These are phyloP conservation scores for Lasioglossum baleicum DNA, from an alignment of 1,140 invertebrate genomes.

Conservation along the genomic window DNA sequence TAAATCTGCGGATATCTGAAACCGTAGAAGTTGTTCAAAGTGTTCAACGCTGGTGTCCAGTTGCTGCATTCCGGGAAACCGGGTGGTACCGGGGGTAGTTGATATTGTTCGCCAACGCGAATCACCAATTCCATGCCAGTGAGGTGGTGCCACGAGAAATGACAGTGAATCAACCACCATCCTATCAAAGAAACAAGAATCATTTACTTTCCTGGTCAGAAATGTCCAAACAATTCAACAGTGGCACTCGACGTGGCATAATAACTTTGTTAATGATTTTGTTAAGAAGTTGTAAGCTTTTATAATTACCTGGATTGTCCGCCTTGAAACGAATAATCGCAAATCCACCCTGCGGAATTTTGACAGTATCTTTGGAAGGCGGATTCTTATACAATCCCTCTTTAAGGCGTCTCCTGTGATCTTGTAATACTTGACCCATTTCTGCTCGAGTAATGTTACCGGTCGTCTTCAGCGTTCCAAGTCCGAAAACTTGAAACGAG, in stretches of 20 bases:
- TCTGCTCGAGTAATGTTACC: conserved; percentile 83
- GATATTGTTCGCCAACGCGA: conserved; percentile 61
- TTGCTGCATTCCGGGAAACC: conserved; percentile 70
- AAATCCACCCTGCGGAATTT: conserved; percentile 87
- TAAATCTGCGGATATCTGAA: background rate
- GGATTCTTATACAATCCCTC: conserved; percentile 66
- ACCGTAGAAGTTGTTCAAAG: conserved; percentile 20
- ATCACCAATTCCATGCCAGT: conserved; percentile 70
- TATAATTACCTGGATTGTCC: conserved; percentile 83
- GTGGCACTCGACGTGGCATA: no score
- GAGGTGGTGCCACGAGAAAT: conserved; percentile 57
- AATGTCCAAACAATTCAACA: no score
- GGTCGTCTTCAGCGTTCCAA: conserved; percentile 53
- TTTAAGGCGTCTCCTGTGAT: conserved; percentile 73
- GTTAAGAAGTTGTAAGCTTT: no score
- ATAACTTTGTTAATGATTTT: no score
- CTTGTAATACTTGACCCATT: conserved; percentile 71
- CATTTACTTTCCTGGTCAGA: no score
- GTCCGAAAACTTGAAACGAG: conserved; percentile 50
- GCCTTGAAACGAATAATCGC: conserved; percentile 86
- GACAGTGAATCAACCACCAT: conserved; percentile 52
- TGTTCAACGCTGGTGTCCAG: conserved; percentile 38
- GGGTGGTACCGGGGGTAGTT: conserved; percentile 64
- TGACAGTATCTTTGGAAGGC: conserved; percentile 74
- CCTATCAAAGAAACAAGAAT: background rate